These are phyloP conservation scores for Florisuga fusca DNA, from an alignment of 2,797 vertebrate genomes.

Conservation along the genomic window DNA sequence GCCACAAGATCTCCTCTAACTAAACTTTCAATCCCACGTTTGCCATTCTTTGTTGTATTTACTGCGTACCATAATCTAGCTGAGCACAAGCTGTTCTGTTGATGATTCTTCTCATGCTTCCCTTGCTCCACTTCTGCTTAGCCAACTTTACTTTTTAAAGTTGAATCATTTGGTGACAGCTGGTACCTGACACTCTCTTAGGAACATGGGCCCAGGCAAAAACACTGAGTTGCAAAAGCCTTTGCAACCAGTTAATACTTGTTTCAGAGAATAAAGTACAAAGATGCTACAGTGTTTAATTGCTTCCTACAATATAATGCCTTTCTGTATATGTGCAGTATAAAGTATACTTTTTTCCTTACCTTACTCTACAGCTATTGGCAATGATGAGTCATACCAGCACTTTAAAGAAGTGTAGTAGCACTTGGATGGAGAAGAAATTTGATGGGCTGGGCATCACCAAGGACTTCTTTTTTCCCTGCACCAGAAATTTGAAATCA, in stretches of 20 bases:
- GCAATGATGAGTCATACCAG: neutral
- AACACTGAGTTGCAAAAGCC: neutral
- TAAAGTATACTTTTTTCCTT: neutral
- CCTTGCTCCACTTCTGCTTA: neutral
- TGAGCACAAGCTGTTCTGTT: neutral
- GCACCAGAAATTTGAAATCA: neutral
- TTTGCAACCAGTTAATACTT: neutral
- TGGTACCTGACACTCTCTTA: neutral
- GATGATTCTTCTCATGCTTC: neutral
- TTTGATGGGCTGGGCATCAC: neutral
- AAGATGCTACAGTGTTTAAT: neutral
- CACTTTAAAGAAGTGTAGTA: neutral
- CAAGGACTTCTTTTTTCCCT: fast-evolving
- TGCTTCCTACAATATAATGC: neutral
- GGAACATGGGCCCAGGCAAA: neutral
- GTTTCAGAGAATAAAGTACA: neutral
- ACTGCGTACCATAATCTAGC: neutral
- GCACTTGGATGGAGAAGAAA: neutral
- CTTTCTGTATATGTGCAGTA: neutral
- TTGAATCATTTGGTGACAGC: neutral
- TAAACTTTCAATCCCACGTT: neutral
- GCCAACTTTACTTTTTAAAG: neutral
- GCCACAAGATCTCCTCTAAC: neutral
- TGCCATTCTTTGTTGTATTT: neutral
- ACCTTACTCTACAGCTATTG: neutral